Base-by-base conservation (phyloP, 2,797 vertebrate genomes). In the Zonotrichia albicollis region DNA sequence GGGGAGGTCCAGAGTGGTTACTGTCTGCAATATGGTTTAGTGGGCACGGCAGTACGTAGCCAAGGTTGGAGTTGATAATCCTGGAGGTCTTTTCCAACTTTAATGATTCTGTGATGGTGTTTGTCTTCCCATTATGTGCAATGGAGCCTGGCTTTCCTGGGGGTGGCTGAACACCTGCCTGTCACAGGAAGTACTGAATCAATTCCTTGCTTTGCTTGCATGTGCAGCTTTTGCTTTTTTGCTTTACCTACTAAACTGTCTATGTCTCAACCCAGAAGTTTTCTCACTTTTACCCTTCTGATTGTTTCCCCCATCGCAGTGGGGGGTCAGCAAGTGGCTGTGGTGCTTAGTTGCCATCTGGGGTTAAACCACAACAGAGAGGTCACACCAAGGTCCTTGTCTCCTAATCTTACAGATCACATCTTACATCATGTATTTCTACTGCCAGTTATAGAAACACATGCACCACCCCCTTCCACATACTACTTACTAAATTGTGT, bases 121-220 rank as follows among this genome's bases (percentile, higher is more conserved):
- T 74, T 51, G 18, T 50, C 32, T 67, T 62, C 57, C 62, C 1
- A 5, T 25, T 12, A 23, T 0, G 1, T 3, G 1, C 14, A n/a
- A 22, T 16, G 27, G 29, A 87, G 42, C 20, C 27, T n/a, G 23
- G 11, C 46, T 65, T 14, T 40, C n/a, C 38, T 46, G 34, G 23
- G 45, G 13, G 14, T 25, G 32, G 27, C 29, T 40, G 51, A 84
- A 27, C 25, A 30, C 13, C 62, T 42, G 40, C 45, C 43, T 46
- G 36, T 14, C 1, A 19, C 0, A 1, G 57, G 34, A 80, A 58
- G n/a, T 4, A 18, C 21, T 9, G 21, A 50, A 70, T 10, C 0
- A 80, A 70, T n/a, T 42, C 57, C 29, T 51, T 26, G 13, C 34
- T 84, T 89, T 54, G 34, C 34, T 50, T 65, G 29, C 3, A 6